These are phyloP conservation scores for Aphidius gifuensis DNA, from an alignment of 1,140 invertebrate species.

Conservation along the genomic window DNA sequence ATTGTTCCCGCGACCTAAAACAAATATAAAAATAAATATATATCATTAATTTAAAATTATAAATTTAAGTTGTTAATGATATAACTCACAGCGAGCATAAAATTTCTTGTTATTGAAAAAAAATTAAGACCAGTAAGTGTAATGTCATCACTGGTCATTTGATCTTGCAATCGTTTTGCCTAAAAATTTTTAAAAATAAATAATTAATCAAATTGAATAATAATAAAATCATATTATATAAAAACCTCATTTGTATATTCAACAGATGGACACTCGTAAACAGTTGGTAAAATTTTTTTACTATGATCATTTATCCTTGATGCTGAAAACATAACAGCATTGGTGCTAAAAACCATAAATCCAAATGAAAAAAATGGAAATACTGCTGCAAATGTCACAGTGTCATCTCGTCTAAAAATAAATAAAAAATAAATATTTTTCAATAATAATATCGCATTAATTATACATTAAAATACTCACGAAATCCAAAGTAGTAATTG, in stretches of 20 bases:
- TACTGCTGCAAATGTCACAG: conserved; percentile 34
- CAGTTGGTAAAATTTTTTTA: conserved; percentile 53
- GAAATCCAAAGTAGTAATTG: conserved; percentile 71
- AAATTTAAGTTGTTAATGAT: background rate
- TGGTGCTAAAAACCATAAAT: conserved; percentile 60
- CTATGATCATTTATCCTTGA: conserved; percentile 64
- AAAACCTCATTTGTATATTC: conserved; percentile 59
- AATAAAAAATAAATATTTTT: conserved; percentile 13
- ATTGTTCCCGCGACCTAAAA: conserved; percentile 53
- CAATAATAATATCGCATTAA: background rate
- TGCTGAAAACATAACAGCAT: conserved; percentile 58
- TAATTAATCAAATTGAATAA: conserved; percentile 1
- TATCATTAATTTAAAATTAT: background rate
- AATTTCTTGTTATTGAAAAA: conserved; percentile 62
- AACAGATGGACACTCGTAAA: conserved; percentile 59
- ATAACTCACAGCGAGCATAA: conserved; percentile 62
- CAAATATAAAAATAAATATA: conserved; percentile 8
- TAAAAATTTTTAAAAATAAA: conserved; percentile 34
- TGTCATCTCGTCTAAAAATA: conserved; percentile 25
- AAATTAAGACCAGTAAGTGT: conserved; percentile 63
- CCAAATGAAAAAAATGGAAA: conserved; percentile 65
- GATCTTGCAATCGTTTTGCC: conserved; percentile 61
- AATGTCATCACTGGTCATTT: conserved; percentile 60
- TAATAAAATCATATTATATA: conserved; percentile 2
- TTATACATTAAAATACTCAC: conserved; percentile 49